Evolutionary conservation across 2,888 invertebrate genomes (phyloP), one percentile per base, ranked within the genome.

Genomic region (Mycogona germanica): DNA sequence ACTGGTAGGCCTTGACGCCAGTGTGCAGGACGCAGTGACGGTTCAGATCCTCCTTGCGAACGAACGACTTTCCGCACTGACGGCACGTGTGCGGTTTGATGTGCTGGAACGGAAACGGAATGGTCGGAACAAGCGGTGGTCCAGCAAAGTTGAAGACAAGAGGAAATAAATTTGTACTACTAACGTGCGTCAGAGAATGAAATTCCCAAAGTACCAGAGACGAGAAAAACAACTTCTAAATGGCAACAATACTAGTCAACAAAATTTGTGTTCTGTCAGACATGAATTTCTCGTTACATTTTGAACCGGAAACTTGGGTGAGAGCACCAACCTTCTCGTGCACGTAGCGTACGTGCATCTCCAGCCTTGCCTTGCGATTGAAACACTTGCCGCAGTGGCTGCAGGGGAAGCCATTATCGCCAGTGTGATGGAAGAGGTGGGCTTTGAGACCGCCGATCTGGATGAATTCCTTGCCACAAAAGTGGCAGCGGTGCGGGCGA

Each of bases 401-500:
- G 65, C 88, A 88, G 21, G 76, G 71, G 64, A 77, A 81, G 12
- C 79, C 80, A 61, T 75, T 76, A 63, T 81, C 80, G 56, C 70
- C 80, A 12, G 79, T 80, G 60, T 88, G 82, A 64, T 82, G 82
- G 64, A 82, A 82, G 59, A 84, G 72, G 66, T 89, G 89, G 5
- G 82, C 81, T 59, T 81, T 77, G 32, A 89, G 71, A 66, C 88
- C 88, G 6, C 81, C 78, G 9, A 82, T 80, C 69, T 86, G 89
- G 55, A 89, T 89, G 68, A 87, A 89, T n/a, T 84, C 78, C 66
- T 80, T 81, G 9, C 76, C 77, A 65, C 89, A 89, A 62, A 77
- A 74, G 41, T 74, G 67, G 65, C 85, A 86, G 25, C 67, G 66
- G 57, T 75, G 75, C 2, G 75, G 75, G 57, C 73, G 72, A 29